These are phyloP conservation scores for Falco columbarius DNA, from an alignment of 2,797 vertebrate species.

Conservation along the genomic window DNA sequence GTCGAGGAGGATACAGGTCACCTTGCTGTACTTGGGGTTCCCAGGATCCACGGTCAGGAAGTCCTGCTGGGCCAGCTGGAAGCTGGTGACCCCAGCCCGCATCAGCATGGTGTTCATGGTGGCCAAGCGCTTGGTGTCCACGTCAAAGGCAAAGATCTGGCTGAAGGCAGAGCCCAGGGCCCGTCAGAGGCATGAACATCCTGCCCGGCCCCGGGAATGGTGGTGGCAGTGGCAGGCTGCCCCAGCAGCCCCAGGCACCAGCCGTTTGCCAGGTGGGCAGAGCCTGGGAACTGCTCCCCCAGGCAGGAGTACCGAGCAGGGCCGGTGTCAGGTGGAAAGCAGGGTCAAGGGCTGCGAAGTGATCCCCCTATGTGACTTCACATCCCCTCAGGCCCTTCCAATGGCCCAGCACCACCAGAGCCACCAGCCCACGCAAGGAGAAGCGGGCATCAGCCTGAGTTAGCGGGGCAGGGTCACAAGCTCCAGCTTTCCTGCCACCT, in stretches of 20 bases:
- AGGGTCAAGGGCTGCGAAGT: neutral
- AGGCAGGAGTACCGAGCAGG: too few relatives aligned
- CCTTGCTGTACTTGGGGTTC: slow-evolving; percentile 81
- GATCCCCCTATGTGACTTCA: rapidly evolving
- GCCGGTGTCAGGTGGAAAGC: rapidly evolving
- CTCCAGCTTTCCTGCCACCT: neutral
- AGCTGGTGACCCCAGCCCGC: slow-evolving; percentile 88
- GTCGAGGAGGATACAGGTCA: slow-evolving; percentile 89
- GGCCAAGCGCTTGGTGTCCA: slow-evolving; percentile 90
- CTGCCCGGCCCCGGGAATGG: rapidly evolving
- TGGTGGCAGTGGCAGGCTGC: rapidly evolving
- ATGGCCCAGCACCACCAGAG: neutral
- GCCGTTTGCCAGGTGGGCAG: rapidly evolving
- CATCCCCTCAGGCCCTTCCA: neutral
- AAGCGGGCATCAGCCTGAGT: neutral
- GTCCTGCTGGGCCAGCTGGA: slow-evolving; percentile 88
- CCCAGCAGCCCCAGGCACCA: too few relatives aligned
- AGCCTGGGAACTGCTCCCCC: neutral
- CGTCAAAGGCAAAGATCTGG: slow-evolving; percentile 92
- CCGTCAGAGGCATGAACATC: neutral
- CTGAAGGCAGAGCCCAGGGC: slow-evolving; percentile 31
- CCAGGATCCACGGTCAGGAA: slow-evolving; percentile 86
- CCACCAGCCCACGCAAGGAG: neutral
- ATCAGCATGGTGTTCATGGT: slow-evolving; percentile 92
- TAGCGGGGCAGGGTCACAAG: neutral